Base-by-base conservation (phyloP, 2,888 invertebrate species). In the Lutraria lutraria region DNA sequence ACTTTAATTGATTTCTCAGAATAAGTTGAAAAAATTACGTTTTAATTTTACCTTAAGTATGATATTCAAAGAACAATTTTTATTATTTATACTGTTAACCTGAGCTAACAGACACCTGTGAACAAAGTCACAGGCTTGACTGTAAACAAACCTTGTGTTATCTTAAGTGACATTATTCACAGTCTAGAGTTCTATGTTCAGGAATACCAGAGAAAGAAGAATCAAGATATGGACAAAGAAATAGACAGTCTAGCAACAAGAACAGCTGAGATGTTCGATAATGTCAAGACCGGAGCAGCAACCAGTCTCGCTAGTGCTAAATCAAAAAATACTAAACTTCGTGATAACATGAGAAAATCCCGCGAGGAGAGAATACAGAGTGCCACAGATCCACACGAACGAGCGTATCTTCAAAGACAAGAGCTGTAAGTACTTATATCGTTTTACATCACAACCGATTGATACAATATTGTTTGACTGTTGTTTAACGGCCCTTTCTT, bases 261-360 rank as follows among this genome's bases (percentile, higher is more conserved):
- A 25, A 94, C 93, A n/a, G 93, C 90, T 0, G 92, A 93, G 56
- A 86, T 93, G 85, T 91, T 93, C 63, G 93, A 93, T 34, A 90
- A 85, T 81, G 88, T 93, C 16, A 89, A 92, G 25, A 87, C 91
- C 0, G 90, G 90, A 29, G 93, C 93, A 15, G 80, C 90, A 1
- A 83, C 89, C 6, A 93, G 89, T 34, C 83, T 94, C 15, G 85
- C 88, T 16, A 91, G 90, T 81, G 94, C 94, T 15, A 93, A 92
- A 86, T 88, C 91, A n/a, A 84, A 88, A 29, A 94, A 94, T 83
- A 56, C 83, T 19, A 85, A 87, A 31, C 81, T 94, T 54, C 85
- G 91, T 53, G 91, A 93, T 52, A 91, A 92, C n/a, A 91, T 93
- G 81, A 84, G 86, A 63, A 89, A 89, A 60, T 88, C 92, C 4